phyloP scores from a whole-genome alignment of 2,113 vertebrate genomes.

The Ellobius talpinus region DNA sequence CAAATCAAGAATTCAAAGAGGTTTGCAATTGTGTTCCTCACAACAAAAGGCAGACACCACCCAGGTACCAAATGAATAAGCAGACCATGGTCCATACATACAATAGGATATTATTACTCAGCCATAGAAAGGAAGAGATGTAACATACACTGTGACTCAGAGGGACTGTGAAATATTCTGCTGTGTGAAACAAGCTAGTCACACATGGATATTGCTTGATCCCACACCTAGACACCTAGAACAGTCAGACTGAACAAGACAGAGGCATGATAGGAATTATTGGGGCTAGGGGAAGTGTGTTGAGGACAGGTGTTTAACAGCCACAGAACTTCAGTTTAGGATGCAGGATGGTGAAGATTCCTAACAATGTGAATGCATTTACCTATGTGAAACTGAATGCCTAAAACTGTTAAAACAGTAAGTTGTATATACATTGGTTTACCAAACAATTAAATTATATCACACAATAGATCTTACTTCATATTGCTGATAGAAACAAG shows the following conservation, averaged over 20 bases:
- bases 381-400: background rate
- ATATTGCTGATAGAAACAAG: background rate
- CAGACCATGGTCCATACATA: background rate
- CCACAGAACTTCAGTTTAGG: background rate
- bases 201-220: background rate
- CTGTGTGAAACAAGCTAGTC: background rate
- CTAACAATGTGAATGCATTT: background rate
- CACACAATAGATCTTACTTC: background rate
- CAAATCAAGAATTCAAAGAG: background rate
- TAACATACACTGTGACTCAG: background rate
- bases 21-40: too few species aligned
- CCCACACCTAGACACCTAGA: background rate
- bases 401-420: background rate
- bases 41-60: background rate
- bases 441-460: background rate
- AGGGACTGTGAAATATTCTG: background rate
- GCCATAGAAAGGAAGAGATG: background rate
- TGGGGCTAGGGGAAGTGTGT: background rate
- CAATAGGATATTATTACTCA: background rate
- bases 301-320: background rate
- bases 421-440: background rate
- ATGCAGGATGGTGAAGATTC: background rate
- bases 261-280: background rate
- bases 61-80: background rate
- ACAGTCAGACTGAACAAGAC: background rate